Evolutionary conservation across 2,888 invertebrate genomes (phyloP).

Genomic region (Tipula vernalis): DNA sequence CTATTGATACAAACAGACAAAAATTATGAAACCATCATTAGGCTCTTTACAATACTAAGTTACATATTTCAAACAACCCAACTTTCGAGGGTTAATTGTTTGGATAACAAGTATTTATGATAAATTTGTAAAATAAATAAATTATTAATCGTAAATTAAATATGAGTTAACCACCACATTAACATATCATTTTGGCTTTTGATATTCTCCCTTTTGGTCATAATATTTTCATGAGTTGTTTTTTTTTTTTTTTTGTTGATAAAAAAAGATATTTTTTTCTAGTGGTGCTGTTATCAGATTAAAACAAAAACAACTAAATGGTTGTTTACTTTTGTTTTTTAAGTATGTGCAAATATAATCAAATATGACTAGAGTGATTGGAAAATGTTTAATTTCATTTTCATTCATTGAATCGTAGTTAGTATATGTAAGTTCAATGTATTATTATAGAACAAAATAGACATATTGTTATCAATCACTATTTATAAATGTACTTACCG

Average conservation of each 20-base stretch:
- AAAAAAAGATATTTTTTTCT: neutral
- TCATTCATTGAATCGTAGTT: neutral
- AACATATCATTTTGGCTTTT: neutral
- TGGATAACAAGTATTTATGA: neutral
- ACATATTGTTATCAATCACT: neutral
- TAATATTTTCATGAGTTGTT: neutral
- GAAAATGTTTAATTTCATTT: neutral
- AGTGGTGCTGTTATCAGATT: neutral
- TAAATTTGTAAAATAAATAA: neutral
- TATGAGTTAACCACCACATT: neutral
- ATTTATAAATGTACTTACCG: neutral
- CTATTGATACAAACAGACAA: no score
- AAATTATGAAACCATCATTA: no score
- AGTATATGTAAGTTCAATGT: neutral
- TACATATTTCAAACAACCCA: neutral
- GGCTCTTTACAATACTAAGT: no score
- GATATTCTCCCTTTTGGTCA: neutral
- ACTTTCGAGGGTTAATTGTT: neutral
- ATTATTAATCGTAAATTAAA: neutral
- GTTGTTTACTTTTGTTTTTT: neutral
- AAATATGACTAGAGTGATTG: neutral
- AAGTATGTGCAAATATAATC: neutral
- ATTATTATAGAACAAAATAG: neutral
- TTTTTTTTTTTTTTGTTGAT: neutral
- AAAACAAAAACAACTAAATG: neutral